A percentile compares a stretch with the other conserved stretches of the same genome.
Conservation (phyloP, 1,140 invertebrate genomes). For the Drosophila navojoa region DNA sequence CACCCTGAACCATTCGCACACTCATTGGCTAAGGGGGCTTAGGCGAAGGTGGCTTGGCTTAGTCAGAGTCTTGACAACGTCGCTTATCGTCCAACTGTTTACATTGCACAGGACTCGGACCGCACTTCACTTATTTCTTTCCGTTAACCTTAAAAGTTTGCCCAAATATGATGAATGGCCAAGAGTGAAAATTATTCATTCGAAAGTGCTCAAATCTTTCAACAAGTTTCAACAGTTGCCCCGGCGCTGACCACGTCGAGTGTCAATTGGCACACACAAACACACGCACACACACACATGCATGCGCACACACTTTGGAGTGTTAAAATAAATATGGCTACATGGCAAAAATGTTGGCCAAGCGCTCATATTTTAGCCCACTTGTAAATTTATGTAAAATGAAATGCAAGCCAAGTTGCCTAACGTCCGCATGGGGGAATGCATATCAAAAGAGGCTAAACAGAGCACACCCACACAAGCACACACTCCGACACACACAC, state of each 20-base stretch:
- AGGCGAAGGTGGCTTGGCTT: neutral
- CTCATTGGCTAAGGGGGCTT: neutral
- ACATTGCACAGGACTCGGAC: neutral
- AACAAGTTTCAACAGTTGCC: conserved; percentile 26
- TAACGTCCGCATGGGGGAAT: conserved; percentile 14
- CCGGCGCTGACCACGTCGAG: conserved; percentile 22
- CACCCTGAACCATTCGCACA: neutral
- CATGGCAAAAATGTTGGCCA: conserved; percentile 43
- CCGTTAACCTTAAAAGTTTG: conserved; percentile 10
- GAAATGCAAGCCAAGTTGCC: conserved; percentile 38
- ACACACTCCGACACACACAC: neutral
- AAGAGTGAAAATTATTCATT: conserved; percentile 47
- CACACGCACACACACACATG: neutral
- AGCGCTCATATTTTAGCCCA: conserved; percentile 35
- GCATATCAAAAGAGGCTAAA: conserved; percentile 13
- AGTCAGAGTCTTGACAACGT: neutral
- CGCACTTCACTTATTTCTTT: neutral
- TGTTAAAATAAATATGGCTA: conserved; percentile 44
- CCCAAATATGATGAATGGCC: conserved; percentile 20
- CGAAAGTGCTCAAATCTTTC: conserved; percentile 34
- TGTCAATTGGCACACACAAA: conserved; percentile 39
- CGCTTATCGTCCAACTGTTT: neutral
- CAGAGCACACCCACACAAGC: neutral
- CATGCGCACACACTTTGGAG: conserved; percentile 23
- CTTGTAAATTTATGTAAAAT: conserved; percentile 50